Percentiles rank a stretch among this genome's conserved stretches.
Conservation (phyloP, 1,140 invertebrate species). For the Brachionus paranguensis region DNA sequence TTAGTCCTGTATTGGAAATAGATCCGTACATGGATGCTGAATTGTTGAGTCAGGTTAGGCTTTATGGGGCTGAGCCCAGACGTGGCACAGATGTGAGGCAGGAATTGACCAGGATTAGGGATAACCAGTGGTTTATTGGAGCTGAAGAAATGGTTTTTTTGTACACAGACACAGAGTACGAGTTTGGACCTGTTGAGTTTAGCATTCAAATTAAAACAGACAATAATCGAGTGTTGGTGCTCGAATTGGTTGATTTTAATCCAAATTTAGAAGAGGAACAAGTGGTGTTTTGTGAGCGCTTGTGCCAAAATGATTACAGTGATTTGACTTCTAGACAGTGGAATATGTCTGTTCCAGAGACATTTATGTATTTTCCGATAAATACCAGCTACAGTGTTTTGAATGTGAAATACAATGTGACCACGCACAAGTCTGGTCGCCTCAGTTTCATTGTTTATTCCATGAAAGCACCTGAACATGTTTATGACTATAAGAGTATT, state of each 20-base stretch:
- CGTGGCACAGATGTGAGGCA: background rate
- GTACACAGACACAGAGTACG: conserved; percentile 25
- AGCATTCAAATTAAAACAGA: conserved; percentile 38
- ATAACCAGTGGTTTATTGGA: conserved; percentile 35
- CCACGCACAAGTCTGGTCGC: background rate
- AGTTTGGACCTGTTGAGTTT: conserved; percentile 36
- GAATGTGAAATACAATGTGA: conserved; percentile 11
- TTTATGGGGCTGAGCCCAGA: background rate
- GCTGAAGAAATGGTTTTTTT: background rate
- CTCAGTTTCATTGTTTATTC: conserved; percentile 31
- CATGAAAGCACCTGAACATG: conserved; percentile 9
- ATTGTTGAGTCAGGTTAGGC: background rate
- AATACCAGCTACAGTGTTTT: conserved; percentile 27
- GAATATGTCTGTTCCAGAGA: background rate
- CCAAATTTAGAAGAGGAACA: conserved; percentile 28
- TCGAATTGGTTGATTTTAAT: conserved; percentile 37
- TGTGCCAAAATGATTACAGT: background rate
- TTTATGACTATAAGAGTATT: conserved; percentile 36
- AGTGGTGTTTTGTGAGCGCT: conserved; percentile 30
- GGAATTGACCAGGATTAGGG: conserved; percentile 28
- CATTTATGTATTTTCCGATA: conserved; percentile 20
- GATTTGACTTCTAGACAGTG: conserved; percentile 9
- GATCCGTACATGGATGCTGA: background rate
- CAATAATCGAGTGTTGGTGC: background rate
- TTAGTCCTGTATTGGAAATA: background rate